Percentiles rank a stretch among this genome's conserved stretches.
phyloP scores from a whole-genome alignment of 1,140 invertebrate species.

The Drosophila athabasca region DNA sequence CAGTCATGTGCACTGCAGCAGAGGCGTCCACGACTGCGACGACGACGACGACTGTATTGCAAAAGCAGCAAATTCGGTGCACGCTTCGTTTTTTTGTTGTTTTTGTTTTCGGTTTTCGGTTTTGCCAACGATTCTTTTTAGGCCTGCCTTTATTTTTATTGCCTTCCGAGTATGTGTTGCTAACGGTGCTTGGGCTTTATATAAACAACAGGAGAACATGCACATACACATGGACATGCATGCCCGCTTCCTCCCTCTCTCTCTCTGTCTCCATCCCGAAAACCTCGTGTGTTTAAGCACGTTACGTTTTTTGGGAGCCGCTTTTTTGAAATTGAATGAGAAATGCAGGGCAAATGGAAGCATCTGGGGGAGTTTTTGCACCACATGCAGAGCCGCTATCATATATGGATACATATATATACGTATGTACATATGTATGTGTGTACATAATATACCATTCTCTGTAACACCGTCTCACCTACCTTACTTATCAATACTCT shows the following conservation, averaged over 20 bases:
- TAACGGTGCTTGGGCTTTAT: constrained; percentile 73
- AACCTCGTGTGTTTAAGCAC: constrained; percentile 59
- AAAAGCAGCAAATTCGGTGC: constrained; percentile 34
- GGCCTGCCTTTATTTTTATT: constrained; percentile 56
- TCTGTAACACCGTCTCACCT: neutral
- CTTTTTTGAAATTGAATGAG: constrained; percentile 62
- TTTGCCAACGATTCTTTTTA: constrained; percentile 44
- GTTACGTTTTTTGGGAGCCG: constrained; percentile 59
- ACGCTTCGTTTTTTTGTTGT: constrained; percentile 32
- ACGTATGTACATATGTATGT: constrained; percentile 3
- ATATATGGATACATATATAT: no score
- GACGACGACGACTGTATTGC: constrained; percentile 23
- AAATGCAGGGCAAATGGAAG: constrained; percentile 58
- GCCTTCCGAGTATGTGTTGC: constrained; percentile 59
- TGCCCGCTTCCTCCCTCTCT: no score
- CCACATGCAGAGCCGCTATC: constrained; percentile 2
- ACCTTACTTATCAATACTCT: no score
- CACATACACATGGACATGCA: no score
- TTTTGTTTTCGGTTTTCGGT: constrained; percentile 28
- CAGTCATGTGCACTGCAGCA: constrained; percentile 41
- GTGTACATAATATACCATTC: neutral
- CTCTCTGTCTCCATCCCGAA: constrained; percentile 3
- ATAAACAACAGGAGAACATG: constrained; percentile 23
- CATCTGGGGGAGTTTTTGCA: constrained; percentile 21
- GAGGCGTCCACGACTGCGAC: constrained; percentile 3